These are phyloP conservation scores for Drosophila nebulosa DNA, from an alignment of 1,140 invertebrate genomes.

Conservation along the genomic window DNA sequence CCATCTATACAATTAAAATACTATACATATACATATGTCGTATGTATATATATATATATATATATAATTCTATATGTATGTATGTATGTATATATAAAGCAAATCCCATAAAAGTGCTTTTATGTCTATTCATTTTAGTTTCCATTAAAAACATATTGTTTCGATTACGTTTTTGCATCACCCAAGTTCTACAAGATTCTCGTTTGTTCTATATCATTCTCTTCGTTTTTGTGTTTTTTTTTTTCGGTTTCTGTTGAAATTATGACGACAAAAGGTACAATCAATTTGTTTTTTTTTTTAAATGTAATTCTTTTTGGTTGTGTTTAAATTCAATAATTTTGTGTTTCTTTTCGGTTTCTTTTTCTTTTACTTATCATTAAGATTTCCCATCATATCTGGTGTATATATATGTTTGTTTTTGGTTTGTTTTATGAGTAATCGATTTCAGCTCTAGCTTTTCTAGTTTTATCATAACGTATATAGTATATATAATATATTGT, in stretches of 20 bases:
- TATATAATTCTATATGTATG: too few relatives aligned
- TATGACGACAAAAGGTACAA: slow-evolving; percentile 73
- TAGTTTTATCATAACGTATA: slow-evolving; percentile 47
- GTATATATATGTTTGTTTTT: slow-evolving; percentile 46
- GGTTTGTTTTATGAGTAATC: slow-evolving; percentile 41
- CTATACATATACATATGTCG: background rate
- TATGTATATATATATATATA: slow-evolving; percentile 12
- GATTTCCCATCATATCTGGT: slow-evolving; percentile 3
- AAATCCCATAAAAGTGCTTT: slow-evolving; percentile 69
- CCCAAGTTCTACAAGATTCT: slow-evolving; percentile 42
- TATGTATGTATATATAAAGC: slow-evolving; percentile 58
- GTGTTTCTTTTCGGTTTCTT: background rate
- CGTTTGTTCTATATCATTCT: slow-evolving; percentile 9
- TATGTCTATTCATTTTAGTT: slow-evolving; percentile 19
- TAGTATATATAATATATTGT: slow-evolving; percentile 59
- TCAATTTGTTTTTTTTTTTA: slow-evolving; percentile 67
- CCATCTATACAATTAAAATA: background rate
- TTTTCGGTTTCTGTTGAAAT: slow-evolving; percentile 46
- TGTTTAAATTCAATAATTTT: background rate
- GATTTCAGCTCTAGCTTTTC: slow-evolving; percentile 60
- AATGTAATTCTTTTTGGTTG: slow-evolving; percentile 13
- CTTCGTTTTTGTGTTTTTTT: slow-evolving; percentile 10
- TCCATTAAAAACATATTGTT: slow-evolving; percentile 66
- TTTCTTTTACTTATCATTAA: background rate
- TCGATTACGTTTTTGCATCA: slow-evolving; percentile 64